Base-by-base conservation (phyloP, 1,140 invertebrate species). In the Rhysida immarginata region DNA sequence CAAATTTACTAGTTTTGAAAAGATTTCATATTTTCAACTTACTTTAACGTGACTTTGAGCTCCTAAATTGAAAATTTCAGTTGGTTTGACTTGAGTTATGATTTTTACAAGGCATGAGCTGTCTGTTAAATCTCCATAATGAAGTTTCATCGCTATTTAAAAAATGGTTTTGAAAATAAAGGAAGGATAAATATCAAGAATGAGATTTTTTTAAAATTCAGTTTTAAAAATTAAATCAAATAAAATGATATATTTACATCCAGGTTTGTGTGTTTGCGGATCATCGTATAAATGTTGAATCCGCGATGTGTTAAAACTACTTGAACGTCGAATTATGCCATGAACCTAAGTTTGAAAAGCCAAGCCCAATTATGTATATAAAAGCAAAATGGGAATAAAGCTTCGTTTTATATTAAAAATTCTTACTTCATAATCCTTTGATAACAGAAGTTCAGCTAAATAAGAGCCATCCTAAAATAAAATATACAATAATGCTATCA, bases 11-110 rank as follows among this genome's bases (percentile, higher is more conserved):
- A 8, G 16, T 35, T 35, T 8, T 8, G 5, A 8, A 35, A 35
- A 35, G 5, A 35, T 35, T 35, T 35, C 5, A 35, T 35, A 35
- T 35, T 29, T 48, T 35, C 5, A 26, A 59, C 75, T 79, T 59
- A 98, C 94, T 77, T 98, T 99, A 5, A 99, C 96, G 73, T 99
- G 96, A 66, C 93, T 97, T 71, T 99, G 96, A 1, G 96, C 96
- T n/a, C 92, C 96, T 51, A 99, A 76, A 78, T 99, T 99, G 68
- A 99, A 99, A 59, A 99, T 88, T 75, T 99, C 96, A 51, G 81
- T 81, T 0, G 96, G 96, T 65, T 84, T 79, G 2, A 90, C 79
- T 65, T 80, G 75, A 53, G 77, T 80, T 48, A 99, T 96, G 48
- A 99, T 85, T 75, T 96, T 96, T 25, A 97, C 89, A 59, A 99